phyloP scores from a whole-genome alignment of 2,113 vertebrate genomes.

The Megatriorchis doriae region DNA sequence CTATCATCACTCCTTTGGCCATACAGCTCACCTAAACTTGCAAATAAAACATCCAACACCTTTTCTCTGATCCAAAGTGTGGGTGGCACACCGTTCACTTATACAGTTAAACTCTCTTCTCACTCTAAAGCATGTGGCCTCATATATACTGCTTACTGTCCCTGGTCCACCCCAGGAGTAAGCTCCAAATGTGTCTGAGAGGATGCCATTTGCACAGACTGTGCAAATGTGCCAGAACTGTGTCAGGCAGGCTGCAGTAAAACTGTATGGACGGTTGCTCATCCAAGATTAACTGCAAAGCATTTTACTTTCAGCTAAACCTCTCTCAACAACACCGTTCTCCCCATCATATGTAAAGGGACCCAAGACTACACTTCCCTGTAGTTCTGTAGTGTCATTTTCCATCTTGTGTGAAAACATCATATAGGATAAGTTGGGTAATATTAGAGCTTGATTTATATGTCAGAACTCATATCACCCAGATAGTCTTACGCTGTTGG shows the following conservation, averaged over 20 bases:
- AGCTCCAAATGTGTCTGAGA: not conserved
- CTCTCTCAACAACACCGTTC: not conserved
- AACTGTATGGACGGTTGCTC: not conserved
- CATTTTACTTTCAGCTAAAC: not conserved
- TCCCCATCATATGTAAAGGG: too few species aligned
- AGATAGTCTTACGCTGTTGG: not conserved
- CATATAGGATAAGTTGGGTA: not conserved
- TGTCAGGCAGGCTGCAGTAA: not conserved
- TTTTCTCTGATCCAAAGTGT: not conserved
- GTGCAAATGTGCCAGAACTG: not conserved
- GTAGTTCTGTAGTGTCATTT: not conserved
- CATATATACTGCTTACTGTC: not conserved
- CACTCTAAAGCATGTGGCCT: accelerated
- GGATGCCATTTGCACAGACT: not conserved
- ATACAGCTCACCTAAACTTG: not conserved
- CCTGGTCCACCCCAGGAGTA: not conserved
- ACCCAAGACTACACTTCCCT: not conserved
- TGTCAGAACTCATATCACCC: not conserved
- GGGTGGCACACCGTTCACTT: accelerated
- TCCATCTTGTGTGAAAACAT: not conserved
- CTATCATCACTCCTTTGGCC: not conserved
- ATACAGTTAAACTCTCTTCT: not conserved
- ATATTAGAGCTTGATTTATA: not conserved
- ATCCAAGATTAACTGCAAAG: not conserved
- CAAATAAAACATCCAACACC: not conserved